A percentile compares a stretch with the other conserved stretches of the same genome.
Conservation (phyloP, 1,140 invertebrate species). For the Matsumurasca onukii region DNA sequence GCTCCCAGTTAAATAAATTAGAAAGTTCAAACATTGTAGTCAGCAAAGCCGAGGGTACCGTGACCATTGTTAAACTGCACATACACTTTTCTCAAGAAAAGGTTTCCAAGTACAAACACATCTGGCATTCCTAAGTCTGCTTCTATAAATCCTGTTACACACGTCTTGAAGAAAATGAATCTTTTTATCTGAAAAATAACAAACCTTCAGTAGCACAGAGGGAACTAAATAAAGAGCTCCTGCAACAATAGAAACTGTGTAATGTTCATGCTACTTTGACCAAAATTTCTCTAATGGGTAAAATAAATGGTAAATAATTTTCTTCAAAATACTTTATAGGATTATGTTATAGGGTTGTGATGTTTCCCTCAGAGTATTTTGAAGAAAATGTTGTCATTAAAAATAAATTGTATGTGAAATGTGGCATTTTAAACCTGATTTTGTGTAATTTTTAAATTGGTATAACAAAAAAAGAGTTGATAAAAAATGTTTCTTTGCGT, state of each 20-base stretch:
- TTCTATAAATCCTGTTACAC: neutral
- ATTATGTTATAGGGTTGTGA: too few species aligned
- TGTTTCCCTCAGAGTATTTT: too few species aligned
- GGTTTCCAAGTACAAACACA: neutral
- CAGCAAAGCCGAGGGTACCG: neutral
- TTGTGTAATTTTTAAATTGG: too few species aligned
- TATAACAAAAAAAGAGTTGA: too few species aligned
- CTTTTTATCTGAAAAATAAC: slow-evolving; percentile 1
- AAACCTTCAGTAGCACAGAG: too few species aligned
- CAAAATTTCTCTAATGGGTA: neutral
- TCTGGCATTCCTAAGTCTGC: neutral
- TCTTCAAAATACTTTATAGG: too few species aligned
- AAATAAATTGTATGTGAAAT: too few species aligned
- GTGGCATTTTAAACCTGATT: too few species aligned
- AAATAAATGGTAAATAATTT: neutral
- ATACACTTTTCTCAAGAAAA: neutral
- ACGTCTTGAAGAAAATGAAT: neutral
- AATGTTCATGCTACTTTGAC: neutral
- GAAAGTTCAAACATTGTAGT: neutral
- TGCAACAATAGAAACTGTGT: neutral
- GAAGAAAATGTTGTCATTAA: too few species aligned
- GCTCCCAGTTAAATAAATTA: neutral
- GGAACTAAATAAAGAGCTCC: neutral
- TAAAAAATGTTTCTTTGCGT: too few species aligned
- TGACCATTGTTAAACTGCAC: neutral